Percentiles rank a stretch among this genome's conserved stretches.
Evolutionary conservation across 2,888 invertebrate genomes (phyloP).

Genomic region (Orthosia incerta): DNA sequence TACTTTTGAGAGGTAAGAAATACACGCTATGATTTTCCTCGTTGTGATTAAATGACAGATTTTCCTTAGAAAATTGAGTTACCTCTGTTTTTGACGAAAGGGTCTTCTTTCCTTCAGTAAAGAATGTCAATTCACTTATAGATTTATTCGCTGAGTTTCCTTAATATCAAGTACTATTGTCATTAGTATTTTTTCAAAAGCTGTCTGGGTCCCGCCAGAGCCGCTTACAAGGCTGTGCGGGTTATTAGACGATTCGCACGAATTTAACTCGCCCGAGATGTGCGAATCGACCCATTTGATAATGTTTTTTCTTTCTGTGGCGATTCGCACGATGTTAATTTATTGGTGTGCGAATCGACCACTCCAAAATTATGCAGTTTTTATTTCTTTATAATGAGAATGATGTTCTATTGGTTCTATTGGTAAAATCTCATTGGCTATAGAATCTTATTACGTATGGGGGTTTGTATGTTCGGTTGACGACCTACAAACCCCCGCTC

Average conservation of each 20-base stretch:
- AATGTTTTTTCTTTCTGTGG: no score
- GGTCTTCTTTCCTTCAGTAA: neutral
- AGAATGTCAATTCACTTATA: neutral
- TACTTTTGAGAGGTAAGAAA: neutral
- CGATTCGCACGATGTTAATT: no score
- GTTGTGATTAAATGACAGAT: neutral
- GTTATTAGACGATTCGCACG: no score
- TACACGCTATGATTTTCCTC: neutral
- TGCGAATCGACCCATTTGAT: no score
- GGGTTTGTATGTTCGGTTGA: neutral
- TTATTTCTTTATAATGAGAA: no score
- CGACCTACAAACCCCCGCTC: slow-evolving; percentile 42
- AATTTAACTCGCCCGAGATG: no score
- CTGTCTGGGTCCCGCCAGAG: neutral
- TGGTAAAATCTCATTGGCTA: no score
- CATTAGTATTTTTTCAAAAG: neutral
- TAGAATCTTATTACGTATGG: neutral
- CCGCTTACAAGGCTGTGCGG: no score
- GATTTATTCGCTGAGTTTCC: neutral
- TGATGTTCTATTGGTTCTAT: no score
- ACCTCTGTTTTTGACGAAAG: neutral
- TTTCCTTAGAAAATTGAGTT: neutral
- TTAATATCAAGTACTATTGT: neutral
- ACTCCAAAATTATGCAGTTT: no score
- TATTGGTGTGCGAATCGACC: no score